These are phyloP conservation scores for Vipera ursinii DNA, from an alignment of 2,797 vertebrate genomes.

Conservation along the genomic window DNA sequence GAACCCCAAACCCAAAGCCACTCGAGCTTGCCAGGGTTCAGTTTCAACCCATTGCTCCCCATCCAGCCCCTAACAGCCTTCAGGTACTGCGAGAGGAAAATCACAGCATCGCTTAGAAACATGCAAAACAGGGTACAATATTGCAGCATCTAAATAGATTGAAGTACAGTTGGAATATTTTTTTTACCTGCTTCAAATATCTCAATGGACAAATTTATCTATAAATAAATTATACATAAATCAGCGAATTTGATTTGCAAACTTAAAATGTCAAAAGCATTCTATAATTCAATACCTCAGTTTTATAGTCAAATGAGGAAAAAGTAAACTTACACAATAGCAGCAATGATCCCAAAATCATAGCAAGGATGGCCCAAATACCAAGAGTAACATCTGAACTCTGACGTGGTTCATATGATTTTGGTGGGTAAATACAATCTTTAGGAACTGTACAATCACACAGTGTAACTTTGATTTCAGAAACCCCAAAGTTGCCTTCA, in stretches of 20 bases:
- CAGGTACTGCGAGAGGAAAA: too few relatives aligned
- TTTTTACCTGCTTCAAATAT: neutral
- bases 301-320: constrained; percentile 15
- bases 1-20: too few relatives aligned
- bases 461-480: constrained; percentile 64
- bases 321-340: constrained; percentile 80
- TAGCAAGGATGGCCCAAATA: constrained; percentile 77
- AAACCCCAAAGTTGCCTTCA: constrained; percentile 64
- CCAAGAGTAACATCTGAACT: constrained; percentile 68
- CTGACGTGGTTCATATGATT: fast-evolving
- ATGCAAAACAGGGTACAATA: neutral
- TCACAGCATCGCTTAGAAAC: neutral
- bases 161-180: neutral
- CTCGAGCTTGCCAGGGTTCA: too few relatives aligned
- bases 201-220: neutral
- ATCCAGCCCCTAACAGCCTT: too few relatives aligned
- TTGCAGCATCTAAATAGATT: neutral
- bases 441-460: constrained; percentile 75
- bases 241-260: neutral
- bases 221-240: neutral
- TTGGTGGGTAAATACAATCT: constrained; percentile 10
- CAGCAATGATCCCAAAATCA: constrained; percentile 81
- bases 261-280: neutral
- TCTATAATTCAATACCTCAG: neutral
- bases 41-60: too few relatives aligned